phyloP scores from a whole-genome alignment of 1,140 invertebrate genomes.

The Linepithema humile region DNA sequence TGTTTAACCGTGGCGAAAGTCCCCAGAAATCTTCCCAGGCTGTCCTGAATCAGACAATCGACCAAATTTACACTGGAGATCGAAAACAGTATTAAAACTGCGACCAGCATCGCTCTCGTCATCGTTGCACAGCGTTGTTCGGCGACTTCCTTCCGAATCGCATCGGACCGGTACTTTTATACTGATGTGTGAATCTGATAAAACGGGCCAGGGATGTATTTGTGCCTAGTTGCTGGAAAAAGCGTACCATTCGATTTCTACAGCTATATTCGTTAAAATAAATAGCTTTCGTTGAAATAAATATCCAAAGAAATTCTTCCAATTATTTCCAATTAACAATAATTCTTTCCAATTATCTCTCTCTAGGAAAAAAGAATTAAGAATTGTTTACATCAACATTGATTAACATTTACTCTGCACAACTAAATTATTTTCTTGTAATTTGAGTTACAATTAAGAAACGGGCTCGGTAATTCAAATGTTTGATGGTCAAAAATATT shows the following conservation, averaged over 20 bases:
- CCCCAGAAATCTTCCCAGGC: slow-evolving; percentile 69
- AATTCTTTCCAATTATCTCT: not conserved
- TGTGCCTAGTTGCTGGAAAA: not conserved
- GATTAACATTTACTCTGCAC: not conserved
- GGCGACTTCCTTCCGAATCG: slow-evolving; percentile 24
- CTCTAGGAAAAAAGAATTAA: not conserved
- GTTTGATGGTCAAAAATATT: not conserved
- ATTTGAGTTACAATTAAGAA: not conserved
- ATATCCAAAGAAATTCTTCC: no score
- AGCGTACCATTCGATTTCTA: not conserved
- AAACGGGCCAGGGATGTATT: slow-evolving; percentile 1
- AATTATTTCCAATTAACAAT: no score
- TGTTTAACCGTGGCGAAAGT: slow-evolving; percentile 50
- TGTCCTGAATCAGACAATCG: slow-evolving; percentile 63
- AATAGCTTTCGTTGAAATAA: not conserved
- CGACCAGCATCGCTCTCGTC: slow-evolving; percentile 40
- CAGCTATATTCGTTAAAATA: not conserved
- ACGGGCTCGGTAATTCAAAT: not conserved
- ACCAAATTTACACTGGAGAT: slow-evolving; percentile 29
- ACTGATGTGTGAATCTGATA: slow-evolving; percentile 60
- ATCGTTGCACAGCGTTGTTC: slow-evolving; percentile 55
- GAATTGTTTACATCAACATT: not conserved
- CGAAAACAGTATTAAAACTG: slow-evolving; percentile 29
- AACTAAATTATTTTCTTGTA: not conserved
- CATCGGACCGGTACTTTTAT: slow-evolving; percentile 47